A percentile compares a stretch with the other conserved stretches of the same genome.
These are phyloP conservation scores for Brachionus rotundiformis DNA, from an alignment of 1,140 invertebrate genomes.

Conservation along the genomic window DNA sequence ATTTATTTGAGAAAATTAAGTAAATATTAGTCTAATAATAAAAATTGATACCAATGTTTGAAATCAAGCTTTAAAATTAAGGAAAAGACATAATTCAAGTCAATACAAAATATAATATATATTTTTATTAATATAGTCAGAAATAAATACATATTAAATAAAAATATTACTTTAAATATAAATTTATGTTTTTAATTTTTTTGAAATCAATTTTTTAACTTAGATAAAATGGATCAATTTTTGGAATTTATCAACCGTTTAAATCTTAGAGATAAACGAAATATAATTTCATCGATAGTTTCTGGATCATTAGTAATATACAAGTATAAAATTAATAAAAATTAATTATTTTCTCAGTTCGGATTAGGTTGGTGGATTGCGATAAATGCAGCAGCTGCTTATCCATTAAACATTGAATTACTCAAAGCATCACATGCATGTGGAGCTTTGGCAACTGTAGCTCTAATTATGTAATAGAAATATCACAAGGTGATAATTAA, in stretches of 20 bases:
- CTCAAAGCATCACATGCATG: conserved; percentile 83
- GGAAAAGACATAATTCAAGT: too few relatives aligned
- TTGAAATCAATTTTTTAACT: not conserved
- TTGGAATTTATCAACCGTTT: conserved; percentile 43
- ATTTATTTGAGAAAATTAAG: too few relatives aligned
- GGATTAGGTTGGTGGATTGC: conserved; percentile 96
- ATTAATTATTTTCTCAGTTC: conserved; percentile 70
- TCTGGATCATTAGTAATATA: conserved; percentile 47
- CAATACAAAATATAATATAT: too few relatives aligned
- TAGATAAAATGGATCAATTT: conserved; percentile 28
- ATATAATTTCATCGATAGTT: conserved; percentile 27
- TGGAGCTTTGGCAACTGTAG: conserved; percentile 87
- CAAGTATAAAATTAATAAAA: not conserved
- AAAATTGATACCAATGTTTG: too few relatives aligned
- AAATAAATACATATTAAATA: too few relatives aligned
- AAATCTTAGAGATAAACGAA: conserved; percentile 49
- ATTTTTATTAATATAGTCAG: too few relatives aligned
- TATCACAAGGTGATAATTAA: not conserved
- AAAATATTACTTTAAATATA: not conserved
- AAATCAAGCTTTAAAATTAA: too few relatives aligned
- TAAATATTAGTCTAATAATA: too few relatives aligned
- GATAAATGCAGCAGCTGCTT: conserved; percentile 84
- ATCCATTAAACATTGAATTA: conserved; percentile 71
- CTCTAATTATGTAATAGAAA: conserved; percentile 78
- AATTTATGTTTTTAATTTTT: not conserved